phyloP scores from a whole-genome alignment of 2,113 vertebrate species.

The Actenoides hombroni region DNA sequence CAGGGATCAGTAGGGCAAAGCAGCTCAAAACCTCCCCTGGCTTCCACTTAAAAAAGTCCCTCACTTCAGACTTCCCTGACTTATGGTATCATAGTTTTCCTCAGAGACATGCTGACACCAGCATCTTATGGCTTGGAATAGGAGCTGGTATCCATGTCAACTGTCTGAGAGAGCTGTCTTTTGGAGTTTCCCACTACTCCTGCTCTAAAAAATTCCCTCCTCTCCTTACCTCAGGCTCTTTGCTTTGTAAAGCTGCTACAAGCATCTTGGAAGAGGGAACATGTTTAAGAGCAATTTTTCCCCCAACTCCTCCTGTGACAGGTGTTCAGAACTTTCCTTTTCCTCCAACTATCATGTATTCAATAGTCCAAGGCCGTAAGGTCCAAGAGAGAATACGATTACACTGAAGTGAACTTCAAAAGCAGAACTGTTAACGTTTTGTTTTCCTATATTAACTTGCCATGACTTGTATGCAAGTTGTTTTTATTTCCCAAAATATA shows the following conservation, averaged over 20 bases:
- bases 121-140: neutral
- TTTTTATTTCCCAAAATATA: neutral
- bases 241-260: neutral
- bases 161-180: neutral
- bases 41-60: neutral
- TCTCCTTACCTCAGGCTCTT: neutral
- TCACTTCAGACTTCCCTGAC: neutral
- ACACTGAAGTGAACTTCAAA: neutral
- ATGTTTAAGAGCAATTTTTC: neutral
- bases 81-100: neutral
- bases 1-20: conserved; percentile 10
- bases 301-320: neutral
- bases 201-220: neutral
- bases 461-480: neutral
- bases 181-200: neutral
- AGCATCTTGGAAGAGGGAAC: neutral
- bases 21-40: neutral
- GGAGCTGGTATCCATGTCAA: neutral
- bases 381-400: neutral
- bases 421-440: neutral
- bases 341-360: neutral
- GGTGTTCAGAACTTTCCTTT: neutral
- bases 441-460: neutral
- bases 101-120: neutral
- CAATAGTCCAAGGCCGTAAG: neutral